phyloP scores from a whole-genome alignment of 2,888 invertebrate species.

The Hoplodrina blanda region DNA sequence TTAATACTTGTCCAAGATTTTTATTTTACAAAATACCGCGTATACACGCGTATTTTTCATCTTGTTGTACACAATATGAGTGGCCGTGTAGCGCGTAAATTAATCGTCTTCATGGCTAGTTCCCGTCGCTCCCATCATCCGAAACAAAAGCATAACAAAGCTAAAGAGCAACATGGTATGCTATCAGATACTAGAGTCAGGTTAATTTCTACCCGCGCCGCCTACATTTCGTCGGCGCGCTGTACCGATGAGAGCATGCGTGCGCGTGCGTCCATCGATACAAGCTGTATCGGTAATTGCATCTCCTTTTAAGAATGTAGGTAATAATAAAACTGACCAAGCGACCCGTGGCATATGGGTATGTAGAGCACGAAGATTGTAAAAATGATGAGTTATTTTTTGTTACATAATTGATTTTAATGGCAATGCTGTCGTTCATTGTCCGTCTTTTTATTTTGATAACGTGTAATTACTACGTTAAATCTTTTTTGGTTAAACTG shows the following conservation, averaged over 20 bases:
- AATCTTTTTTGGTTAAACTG: conserved; percentile 30
- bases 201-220: conserved; percentile 75
- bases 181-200: conserved; percentile 66
- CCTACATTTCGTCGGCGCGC: conserved; percentile 78
- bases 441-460: conserved; percentile 33
- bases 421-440: conserved; percentile 34
- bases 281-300: conserved; percentile 82
- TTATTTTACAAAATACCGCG: conserved; percentile 34
- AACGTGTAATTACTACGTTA: conserved; percentile 34
- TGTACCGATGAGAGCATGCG: conserved; percentile 61
- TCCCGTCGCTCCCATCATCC: conserved; percentile 62
- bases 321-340: conserved; percentile 63
- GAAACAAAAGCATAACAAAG: conserved; percentile 65
- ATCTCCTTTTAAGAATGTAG: conserved; percentile 63
- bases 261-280: conserved; percentile 67
- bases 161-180: conserved; percentile 64
- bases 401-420: conserved; percentile 37
- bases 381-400: conserved; percentile 28
- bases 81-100: conserved; percentile 68
- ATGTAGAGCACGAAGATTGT: conserved; percentile 49
- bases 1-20: conserved; percentile 4
- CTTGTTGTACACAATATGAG: conserved; percentile 50
- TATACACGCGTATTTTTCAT: conserved; percentile 38
- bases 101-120: conserved; percentile 74
- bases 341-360: conserved; percentile 57